phyloP scores from a whole-genome alignment of 2,113 vertebrate genomes.

The Tricholaema leucomelas region DNA sequence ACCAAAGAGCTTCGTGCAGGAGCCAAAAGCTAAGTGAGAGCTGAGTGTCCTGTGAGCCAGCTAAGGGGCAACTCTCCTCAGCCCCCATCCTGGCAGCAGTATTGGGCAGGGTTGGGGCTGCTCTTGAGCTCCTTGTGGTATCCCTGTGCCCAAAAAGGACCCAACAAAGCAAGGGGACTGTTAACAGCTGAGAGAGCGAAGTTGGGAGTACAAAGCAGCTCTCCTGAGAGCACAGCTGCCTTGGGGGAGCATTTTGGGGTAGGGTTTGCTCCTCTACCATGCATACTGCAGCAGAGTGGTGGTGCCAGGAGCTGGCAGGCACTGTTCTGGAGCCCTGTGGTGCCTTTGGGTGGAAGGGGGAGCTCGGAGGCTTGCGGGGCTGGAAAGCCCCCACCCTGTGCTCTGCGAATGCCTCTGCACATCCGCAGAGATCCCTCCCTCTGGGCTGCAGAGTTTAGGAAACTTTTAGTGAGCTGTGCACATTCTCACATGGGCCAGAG shows the following conservation, averaged over 20 bases:
- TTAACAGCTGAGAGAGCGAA: not conserved
- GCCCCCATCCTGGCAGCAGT: rapidly evolving
- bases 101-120: not conserved
- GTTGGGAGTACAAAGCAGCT: not conserved
- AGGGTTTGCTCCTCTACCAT: rapidly evolving
- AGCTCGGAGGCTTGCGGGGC: not conserved
- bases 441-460: constrained; percentile 35
- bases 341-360: not conserved
- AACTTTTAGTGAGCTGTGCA: constrained; percentile 48
- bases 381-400: not conserved
- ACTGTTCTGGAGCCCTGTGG: not conserved
- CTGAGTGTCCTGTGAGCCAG: not conserved
- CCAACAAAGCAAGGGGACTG: not conserved
- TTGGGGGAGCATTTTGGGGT: not conserved
- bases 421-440: constrained; percentile 9
- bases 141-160: not conserved
- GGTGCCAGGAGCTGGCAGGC: not conserved
- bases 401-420: not conserved
- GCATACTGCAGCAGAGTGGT: not conserved
- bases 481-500: constrained; percentile 27
- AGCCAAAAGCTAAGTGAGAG: not conserved
- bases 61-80: not conserved
- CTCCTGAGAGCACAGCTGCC: not conserved
- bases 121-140: not conserved
- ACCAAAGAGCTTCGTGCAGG: not conserved